Base-by-base conservation (phyloP, 2,888 invertebrate genomes). In the Automeris io region DNA sequence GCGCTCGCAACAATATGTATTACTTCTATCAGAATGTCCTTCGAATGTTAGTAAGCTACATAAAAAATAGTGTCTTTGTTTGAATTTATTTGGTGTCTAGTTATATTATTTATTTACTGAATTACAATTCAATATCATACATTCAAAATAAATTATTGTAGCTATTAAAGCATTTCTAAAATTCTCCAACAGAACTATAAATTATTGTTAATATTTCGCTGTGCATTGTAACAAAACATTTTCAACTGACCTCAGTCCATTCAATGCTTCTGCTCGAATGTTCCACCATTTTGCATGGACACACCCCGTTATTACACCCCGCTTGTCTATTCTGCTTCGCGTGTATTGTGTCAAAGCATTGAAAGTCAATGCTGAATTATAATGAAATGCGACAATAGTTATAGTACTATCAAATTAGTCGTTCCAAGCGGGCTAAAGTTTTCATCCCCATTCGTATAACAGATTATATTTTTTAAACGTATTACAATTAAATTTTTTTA, bases 241-340 rank as follows among this genome's bases (percentile, higher is more conserved):
- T 54, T 42, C 33, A 40, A 43, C 45, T 43, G 45, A 41, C 42
- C 46, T 46, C 41, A 41, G 38, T 47, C 54, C 49, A 51, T 51
- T 48, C 49, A 46, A 49, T 49, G 13, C 22, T 34, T 29, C 24
- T 13, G 24, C n/a, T 24, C 16, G 33, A 33, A 40, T 39, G 33
- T 26, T 31, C 33, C 40, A 48, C 52, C 49, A 41, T 59, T 63
- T 57, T 53, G 56, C 54, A 54, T 57, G 51, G 53, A 39, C 57
- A 51, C 56, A 55, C 58, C 55, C 54, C 45, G 48, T 61, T 61
- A 59, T 64, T 61, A 66, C 61, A 55, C 50, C 55, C 46, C 46
- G 48, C 43, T 43, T 39, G 42, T 39, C 26, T 21, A 44, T 39
- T 53, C 52, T 45, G 38, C 41, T 55, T 51, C 52, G 37, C 46